Percentiles rank a stretch among this genome's conserved stretches.
phyloP scores from a whole-genome alignment of 2,797 vertebrate species.

The Lepus oiostolus region DNA sequence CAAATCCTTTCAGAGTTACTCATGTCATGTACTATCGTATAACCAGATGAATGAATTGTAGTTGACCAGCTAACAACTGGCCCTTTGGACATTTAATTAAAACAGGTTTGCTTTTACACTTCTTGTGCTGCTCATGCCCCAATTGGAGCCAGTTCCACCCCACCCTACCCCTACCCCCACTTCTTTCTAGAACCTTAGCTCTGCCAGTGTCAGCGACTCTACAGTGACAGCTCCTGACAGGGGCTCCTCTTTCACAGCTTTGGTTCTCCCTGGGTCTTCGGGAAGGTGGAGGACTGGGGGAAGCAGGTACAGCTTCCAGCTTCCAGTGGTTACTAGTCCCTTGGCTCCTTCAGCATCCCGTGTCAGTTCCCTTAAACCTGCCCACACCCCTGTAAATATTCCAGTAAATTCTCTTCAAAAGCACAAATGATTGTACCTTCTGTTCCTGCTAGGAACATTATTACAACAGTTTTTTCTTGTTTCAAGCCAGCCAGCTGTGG shows the following conservation, averaged over 20 bases:
- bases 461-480: constrained; percentile 11
- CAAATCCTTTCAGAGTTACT: constrained; percentile 7
- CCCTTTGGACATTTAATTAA: constrained; percentile 26
- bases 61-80: neutral
- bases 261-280: constrained; percentile 28
- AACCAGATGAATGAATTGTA: neutral
- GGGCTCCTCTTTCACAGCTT: neutral
- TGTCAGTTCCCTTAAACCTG: neutral
- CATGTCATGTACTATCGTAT: neutral
- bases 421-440: neutral
- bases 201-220: neutral
- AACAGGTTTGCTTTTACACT: constrained; percentile 30
- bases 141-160: neutral
- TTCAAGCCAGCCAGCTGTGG: neutral
- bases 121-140: constrained; percentile 4
- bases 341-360: neutral
- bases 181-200: neutral
- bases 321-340: neutral
- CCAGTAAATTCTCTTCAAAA: constrained; percentile 46
- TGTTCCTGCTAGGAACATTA: constrained; percentile 20
- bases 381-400: constrained; percentile 36
- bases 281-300: neutral
- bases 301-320: neutral
- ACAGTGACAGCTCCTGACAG: neutral
- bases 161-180: too few relatives aligned